phyloP scores from a whole-genome alignment of 2,888 invertebrate species.

The Coenonympha glycerion region DNA sequence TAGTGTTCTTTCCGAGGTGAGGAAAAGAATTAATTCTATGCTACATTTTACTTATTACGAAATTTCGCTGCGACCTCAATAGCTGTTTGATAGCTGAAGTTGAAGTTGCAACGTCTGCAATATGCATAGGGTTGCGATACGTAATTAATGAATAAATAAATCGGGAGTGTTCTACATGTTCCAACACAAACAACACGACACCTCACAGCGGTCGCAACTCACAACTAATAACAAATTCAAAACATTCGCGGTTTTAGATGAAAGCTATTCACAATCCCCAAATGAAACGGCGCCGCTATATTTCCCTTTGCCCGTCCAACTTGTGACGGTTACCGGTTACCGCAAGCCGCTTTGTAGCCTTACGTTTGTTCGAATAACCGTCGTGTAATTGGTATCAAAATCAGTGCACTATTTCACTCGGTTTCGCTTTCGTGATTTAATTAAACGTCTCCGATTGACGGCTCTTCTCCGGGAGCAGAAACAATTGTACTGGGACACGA shows the following conservation, averaged over 20 bases:
- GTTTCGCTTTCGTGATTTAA: conserved; percentile 25
- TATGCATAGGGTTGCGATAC: no score
- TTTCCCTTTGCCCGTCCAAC: conserved; percentile 2
- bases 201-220: not conserved
- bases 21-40: no score
- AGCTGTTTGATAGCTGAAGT: no score
- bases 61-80: no score
- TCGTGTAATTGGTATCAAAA: conserved; percentile 16
- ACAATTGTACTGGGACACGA: conserved; percentile 20
- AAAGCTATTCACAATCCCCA: not conserved
- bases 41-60: no score
- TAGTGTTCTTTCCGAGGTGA: no score
- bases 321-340: not conserved
- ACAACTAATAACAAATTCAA: not conserved
- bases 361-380: not conserved
- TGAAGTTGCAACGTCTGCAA: no score
- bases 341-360: conserved; percentile 7
- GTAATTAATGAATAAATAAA: no score
- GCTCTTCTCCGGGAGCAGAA: conserved; percentile 9
- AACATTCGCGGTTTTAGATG: conserved; percentile 4
- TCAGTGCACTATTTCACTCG: not conserved
- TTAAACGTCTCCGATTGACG: conserved; percentile 20
- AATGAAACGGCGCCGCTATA: not conserved
- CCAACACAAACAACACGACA: not conserved
- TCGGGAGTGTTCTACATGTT: not conserved